These are phyloP conservation scores for Helicoverpa zea DNA, from an alignment of 1,140 invertebrate species.

Conservation along the genomic window DNA sequence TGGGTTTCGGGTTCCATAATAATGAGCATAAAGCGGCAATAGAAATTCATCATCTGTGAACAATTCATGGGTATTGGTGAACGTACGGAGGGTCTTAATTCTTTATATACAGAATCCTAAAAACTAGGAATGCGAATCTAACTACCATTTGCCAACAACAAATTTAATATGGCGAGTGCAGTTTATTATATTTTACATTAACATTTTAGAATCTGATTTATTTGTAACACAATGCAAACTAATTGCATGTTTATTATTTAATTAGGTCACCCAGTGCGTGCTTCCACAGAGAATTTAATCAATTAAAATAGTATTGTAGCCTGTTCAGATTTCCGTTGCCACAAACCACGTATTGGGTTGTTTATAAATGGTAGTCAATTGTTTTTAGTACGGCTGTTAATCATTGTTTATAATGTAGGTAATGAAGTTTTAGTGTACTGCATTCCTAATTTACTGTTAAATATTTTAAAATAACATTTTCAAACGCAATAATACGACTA, in stretches of 20 bases:
- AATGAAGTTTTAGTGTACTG: too few species aligned
- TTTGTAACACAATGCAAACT: background rate
- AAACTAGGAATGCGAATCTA: too few species aligned
- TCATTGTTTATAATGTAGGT: background rate
- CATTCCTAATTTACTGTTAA: too few species aligned
- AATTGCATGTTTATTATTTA: constrained; percentile 15
- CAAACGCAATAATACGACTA: too few species aligned
- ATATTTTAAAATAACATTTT: too few species aligned
- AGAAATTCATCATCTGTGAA: too few species aligned
- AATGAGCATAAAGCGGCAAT: too few species aligned
- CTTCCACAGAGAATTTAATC: background rate
- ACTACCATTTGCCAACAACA: background rate
- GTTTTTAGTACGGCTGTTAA: background rate
- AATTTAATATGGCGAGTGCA: background rate
- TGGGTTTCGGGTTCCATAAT: too few species aligned
- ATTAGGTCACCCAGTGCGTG: background rate
- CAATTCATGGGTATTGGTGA: too few species aligned
- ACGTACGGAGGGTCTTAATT: too few species aligned
- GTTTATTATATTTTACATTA: background rate
- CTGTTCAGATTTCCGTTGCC: background rate
- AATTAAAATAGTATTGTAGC: background rate
- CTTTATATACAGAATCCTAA: too few species aligned
- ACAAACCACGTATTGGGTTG: background rate
- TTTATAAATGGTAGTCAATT: constrained; percentile 9
- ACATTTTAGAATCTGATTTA: background rate